Percentiles rank a stretch among this genome's conserved stretches.
Evolutionary conservation across 2,888 invertebrate genomes (phyloP).

Genomic region (Idaea biselata): DNA sequence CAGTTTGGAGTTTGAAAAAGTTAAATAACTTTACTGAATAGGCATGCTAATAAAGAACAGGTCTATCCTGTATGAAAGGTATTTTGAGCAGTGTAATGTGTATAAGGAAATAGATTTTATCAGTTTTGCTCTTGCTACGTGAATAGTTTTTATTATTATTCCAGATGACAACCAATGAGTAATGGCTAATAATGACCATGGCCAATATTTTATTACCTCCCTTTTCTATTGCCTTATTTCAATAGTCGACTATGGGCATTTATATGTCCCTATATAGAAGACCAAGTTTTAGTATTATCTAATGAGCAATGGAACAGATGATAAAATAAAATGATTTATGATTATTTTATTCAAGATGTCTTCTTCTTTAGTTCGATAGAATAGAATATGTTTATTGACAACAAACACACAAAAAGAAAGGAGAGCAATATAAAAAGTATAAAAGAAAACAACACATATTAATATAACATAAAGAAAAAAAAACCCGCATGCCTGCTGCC

Average conservation of each 20-base stretch:
- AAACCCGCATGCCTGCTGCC: too few species aligned
- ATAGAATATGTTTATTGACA: too few species aligned
- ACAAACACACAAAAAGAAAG: too few species aligned
- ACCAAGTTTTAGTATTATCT: conserved; percentile 19
- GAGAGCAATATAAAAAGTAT: too few species aligned
- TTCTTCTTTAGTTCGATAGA: too few species aligned
- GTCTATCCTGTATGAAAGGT: neutral
- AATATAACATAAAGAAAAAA: too few species aligned
- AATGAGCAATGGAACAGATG: conserved; percentile 14
- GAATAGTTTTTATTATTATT: neutral
- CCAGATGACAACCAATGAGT: neutral
- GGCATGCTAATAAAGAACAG: neutral
- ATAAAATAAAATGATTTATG: conserved; percentile 36
- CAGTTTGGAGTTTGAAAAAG: neutral
- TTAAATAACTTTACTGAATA: neutral
- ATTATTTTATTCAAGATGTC: too few species aligned
- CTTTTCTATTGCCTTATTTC: neutral
- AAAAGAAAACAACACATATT: too few species aligned
- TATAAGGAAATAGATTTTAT: neutral
- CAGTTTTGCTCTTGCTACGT: neutral
- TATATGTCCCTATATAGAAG: neutral
- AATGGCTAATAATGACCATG: neutral
- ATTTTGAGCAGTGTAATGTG: neutral
- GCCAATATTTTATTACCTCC: neutral
- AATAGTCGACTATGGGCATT: neutral